These are phyloP conservation scores for Napeogenes inachia DNA, from an alignment of 2,888 invertebrate genomes.

Conservation along the genomic window DNA sequence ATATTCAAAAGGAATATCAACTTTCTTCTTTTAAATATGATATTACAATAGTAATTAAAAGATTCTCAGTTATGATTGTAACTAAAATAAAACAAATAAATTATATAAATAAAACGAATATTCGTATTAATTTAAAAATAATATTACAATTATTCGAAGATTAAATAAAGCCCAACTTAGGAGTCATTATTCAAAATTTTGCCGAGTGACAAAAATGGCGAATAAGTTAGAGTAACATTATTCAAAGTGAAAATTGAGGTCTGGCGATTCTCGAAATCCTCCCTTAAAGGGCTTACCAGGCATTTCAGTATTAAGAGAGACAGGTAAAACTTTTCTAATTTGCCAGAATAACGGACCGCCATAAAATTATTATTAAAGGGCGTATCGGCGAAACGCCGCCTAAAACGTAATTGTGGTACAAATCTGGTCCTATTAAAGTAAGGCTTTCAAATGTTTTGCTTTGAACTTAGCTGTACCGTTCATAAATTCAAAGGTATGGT, in stretches of 20 bases:
- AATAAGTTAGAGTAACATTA: constrained; percentile 28
- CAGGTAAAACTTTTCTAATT: constrained; percentile 60
- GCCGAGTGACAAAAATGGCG: constrained; percentile 20
- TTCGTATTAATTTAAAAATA: too few relatives aligned
- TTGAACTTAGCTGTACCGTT: constrained; percentile 9
- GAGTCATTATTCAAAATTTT: constrained; percentile 7
- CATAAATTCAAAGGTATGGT: too few relatives aligned
- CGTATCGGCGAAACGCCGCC: constrained; percentile 17
- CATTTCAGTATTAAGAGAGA: constrained; percentile 41
- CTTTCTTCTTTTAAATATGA: neutral
- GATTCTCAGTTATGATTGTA: neutral
- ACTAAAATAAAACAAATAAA: neutral
- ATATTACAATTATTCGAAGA: too few relatives aligned
- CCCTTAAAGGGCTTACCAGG: constrained; percentile 39
- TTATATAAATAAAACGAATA: too few relatives aligned
- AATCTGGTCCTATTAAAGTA: constrained; percentile 22
- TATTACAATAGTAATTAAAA: neutral
- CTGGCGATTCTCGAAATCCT: constrained; percentile 31
- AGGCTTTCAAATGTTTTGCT: constrained; percentile 16
- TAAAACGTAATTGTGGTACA: constrained; percentile 19
- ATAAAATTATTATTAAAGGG: constrained; percentile 33
- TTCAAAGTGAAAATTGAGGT: constrained; percentile 35
- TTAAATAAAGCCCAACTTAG: too few relatives aligned
- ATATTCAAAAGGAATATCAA: too few relatives aligned
- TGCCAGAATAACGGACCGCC: constrained; percentile 41